phyloP scores from a whole-genome alignment of 2,888 invertebrate genomes.

The Hypsopygia costalis region DNA sequence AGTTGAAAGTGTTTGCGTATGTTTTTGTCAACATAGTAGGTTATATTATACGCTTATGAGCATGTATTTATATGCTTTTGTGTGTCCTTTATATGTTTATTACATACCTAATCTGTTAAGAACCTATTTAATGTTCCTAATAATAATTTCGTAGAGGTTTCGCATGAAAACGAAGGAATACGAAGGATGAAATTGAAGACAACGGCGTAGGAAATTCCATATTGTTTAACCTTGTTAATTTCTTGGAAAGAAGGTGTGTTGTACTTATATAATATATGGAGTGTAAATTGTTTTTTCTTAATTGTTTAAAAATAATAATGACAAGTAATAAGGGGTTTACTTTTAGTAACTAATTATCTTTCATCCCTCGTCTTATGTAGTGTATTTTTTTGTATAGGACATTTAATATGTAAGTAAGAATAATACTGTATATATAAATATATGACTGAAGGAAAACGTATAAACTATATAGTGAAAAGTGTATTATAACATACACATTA shows the following conservation, averaged over 20 bases:
- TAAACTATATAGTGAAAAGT: too few species aligned
- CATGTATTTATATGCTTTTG: slow-evolving; percentile 26
- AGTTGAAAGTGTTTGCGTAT: neutral
- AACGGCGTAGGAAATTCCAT: slow-evolving; percentile 23
- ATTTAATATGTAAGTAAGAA: slow-evolving; percentile 1
- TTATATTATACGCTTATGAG: neutral
- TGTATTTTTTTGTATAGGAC: neutral
- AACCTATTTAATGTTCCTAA: slow-evolving; percentile 58
- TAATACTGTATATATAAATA: too few species aligned
- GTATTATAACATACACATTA: too few species aligned
- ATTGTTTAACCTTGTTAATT: slow-evolving; percentile 14
- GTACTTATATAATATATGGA: neutral
- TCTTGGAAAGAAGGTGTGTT: neutral
- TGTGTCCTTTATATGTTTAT: slow-evolving; percentile 37
- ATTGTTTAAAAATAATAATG: slow-evolving; percentile 7
- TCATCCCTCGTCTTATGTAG: slow-evolving; percentile 58
- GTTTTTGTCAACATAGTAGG: too few species aligned
- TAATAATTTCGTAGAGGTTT: slow-evolving; percentile 72
- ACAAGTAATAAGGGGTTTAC: slow-evolving; percentile 49
- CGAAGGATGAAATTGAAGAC: slow-evolving; percentile 24
- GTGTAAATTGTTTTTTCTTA: neutral
- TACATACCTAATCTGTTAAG: slow-evolving; percentile 44
- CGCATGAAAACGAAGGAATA: slow-evolving; percentile 69
- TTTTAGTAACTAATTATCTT: slow-evolving; percentile 58
- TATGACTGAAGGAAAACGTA: too few species aligned